Base-by-base conservation (phyloP, 2,888 invertebrate genomes). In the Syritta pipiens region DNA sequence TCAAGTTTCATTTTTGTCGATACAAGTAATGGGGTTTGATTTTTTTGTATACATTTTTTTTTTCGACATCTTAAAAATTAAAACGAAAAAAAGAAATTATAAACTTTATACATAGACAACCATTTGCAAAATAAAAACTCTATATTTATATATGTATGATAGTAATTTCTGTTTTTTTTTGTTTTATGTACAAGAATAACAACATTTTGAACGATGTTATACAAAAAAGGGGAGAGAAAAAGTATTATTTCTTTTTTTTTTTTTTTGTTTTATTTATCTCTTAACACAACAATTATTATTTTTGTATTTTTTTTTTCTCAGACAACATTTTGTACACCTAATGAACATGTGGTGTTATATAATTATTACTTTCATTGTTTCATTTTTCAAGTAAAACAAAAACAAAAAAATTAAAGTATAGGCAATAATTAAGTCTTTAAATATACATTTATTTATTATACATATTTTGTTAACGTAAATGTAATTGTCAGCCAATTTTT, bases 401-500 rank as follows among this genome's bases (percentile, higher is more conserved):
- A 48, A 53, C n/a, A n/a, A n/a, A n/a, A n/a, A n/a, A n/a, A n/a
- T n/a, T n/a, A n/a, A n/a, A n/a, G 46, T 62, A 20, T 40, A 75
- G 75, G 75, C 75, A 75, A 62, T 68, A 48, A 75, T 68, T 37
- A 75, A 75, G 75, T 75, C 75, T 75, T 68, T 48, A 75, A 68
- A n/a, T 44, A 62, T 68, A 42, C 65, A 40, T 30, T 17, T 75
- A 42, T 48, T 68, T 74, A 60, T 67, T 51, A 53, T 53, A 53
- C 46, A 48, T 48, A 40, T 51, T 51, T 51, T 57, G 32, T 37
- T 14, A 74, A 51, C 35, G 59, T 59, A 75, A 30, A 46, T 28
- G 44, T 44, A 44, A 63, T 46, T 57, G 53, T 72, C 59, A 65
- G 63, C 59, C 65, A 65, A 53, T 77, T 22, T n/a, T 35, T 48